These are phyloP conservation scores for Hucho hucho DNA, from an alignment of 2,113 vertebrate species.

Conservation along the genomic window DNA sequence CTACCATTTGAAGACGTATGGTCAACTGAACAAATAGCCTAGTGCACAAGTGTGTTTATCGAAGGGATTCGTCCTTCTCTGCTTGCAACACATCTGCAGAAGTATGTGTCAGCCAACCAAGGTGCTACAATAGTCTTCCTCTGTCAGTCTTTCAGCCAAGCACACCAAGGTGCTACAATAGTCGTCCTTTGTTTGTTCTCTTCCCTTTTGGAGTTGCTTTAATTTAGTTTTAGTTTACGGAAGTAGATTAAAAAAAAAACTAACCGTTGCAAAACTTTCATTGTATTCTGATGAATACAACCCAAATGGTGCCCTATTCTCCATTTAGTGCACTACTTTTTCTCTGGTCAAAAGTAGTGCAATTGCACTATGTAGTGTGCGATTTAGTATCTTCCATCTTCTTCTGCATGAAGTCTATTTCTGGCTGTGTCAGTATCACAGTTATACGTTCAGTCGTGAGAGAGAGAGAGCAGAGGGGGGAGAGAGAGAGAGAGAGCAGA, in stretches of 20 bases:
- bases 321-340: too few species aligned
- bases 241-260: too few species aligned
- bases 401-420: constrained; percentile 66
- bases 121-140: too few species aligned
- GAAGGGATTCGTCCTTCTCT: not conserved
- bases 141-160: constrained; percentile 1
- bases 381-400: too few species aligned
- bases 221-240: constrained; percentile 24
- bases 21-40: not conserved
- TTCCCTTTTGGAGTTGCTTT: constrained; percentile 27
- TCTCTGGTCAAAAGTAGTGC: too few species aligned
- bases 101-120: not conserved
- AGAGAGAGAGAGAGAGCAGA: too few species aligned
- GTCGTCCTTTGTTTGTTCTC: constrained; percentile 22
- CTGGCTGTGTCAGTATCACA: constrained; percentile 50
- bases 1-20: not conserved
- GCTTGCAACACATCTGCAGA: not conserved
- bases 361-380: too few species aligned
- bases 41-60: constrained; percentile 8
- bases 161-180: not conserved
- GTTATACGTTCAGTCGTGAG: constrained; percentile 62
- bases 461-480: constrained; percentile 52
- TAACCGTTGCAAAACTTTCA: too few species aligned
- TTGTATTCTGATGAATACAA: too few species aligned
- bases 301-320: not conserved